Evolutionary conservation across 2,888 invertebrate genomes (phyloP), one percentile per base, ranked within the genome.

Genomic region (Metallyticus violacea): DNA sequence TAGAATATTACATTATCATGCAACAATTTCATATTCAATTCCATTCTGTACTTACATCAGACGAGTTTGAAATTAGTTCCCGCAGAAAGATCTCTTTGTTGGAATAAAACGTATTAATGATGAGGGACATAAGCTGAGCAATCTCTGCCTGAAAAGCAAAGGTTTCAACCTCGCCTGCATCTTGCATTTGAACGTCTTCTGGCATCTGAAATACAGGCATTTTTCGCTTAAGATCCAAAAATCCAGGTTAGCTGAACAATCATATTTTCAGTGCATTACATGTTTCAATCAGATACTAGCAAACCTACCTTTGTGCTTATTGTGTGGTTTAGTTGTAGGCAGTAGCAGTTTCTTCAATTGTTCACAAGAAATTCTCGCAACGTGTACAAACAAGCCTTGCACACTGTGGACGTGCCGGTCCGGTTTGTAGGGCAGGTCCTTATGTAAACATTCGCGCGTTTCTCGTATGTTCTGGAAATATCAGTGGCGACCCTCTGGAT

Each of bases 121-220:
- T 99, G 93, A 99, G 94, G 90, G 98, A 98, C 99, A 99, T 99
- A 92, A 99, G 95, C 95, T 98, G 98, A 91, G 99, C 99, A 92
- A 99, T 99, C 93, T 99, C 99, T 91, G 99, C 99, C 94, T 99
- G 99, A 94, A 99, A 99, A 92, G 99, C 99, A 93, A 99, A 99
- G 92, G 99, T 99, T 93, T 99, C 99, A 88, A 96, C 96, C 90
- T 97, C 97, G 83, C 92, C 94, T 84, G 89, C 90, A 88, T 92
- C 92, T 87, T 89, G 88, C 88, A 93, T 93, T 89, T 93, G 93
- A 88, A 94, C 93, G 93, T 96, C 95, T 94, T 97, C 97, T 89
- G 97, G 96, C 97, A 97, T 97, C 95, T 96, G 83, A 30, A 84
- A 86, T 82, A 79, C 25, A 78, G 5, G 15, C 40, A 62, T 62